phyloP scores from a whole-genome alignment of 2,888 invertebrate genomes.

The Hypselothyrea guttata region DNA sequence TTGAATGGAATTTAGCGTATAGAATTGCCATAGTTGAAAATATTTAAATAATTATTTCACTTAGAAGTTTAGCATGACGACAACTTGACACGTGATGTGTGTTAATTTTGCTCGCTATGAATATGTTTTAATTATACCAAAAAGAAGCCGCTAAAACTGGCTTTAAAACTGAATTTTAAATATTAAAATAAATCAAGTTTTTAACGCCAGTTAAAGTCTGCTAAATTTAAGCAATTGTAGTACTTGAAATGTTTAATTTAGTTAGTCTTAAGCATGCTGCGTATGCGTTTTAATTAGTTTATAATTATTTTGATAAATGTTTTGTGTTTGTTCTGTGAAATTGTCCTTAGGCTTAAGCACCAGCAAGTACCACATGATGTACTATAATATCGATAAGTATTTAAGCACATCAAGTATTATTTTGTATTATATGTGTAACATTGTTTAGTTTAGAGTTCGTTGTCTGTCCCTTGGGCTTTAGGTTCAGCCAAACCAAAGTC shows the following conservation, averaged over 20 bases:
- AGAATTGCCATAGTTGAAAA: background rate
- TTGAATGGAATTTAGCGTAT: too few relatives aligned
- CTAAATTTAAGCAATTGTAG: constrained; percentile 21
- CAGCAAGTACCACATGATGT: too few relatives aligned
- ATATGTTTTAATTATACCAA: constrained; percentile 1
- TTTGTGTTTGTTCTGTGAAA: constrained; percentile 41
- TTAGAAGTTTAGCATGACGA: background rate
- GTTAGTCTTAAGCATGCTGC: constrained; percentile 65
- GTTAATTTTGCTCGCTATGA: constrained; percentile 59
- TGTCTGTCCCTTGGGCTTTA: background rate
- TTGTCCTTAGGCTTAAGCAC: constrained; percentile 58
- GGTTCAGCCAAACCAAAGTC: too few relatives aligned
- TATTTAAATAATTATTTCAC: background rate
- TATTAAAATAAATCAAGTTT: constrained; percentile 14
- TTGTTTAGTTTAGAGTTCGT: constrained; percentile 1
- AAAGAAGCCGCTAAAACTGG: background rate
- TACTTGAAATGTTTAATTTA: constrained; percentile 34
- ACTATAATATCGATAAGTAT: constrained; percentile 2
- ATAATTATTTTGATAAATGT: constrained; percentile 3
- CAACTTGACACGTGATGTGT: constrained; percentile 53
- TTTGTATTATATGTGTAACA: too few relatives aligned
- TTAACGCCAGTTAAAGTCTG: constrained; percentile 1
- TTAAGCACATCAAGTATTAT: background rate
- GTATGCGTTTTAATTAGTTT: constrained; percentile 21
- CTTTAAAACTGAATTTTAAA: background rate